A percentile compares a stretch with the other conserved stretches of the same genome.
Evolutionary conservation across 2,797 vertebrate genomes (phyloP).

Genomic region (Alosa sapidissima): DNA sequence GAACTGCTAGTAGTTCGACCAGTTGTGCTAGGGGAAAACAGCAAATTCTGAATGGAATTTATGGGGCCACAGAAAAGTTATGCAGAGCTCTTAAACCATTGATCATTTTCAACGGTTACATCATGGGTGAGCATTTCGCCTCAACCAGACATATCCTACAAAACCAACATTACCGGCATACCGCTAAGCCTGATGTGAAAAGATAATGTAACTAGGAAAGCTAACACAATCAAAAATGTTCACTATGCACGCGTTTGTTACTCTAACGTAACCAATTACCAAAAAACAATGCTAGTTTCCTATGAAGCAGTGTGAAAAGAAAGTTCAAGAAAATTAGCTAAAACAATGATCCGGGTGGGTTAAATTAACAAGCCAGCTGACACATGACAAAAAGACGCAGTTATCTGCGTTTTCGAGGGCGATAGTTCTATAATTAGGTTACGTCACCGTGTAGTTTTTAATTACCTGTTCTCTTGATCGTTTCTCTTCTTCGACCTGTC

Average conservation of each 20-base stretch:
- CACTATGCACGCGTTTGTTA: background rate
- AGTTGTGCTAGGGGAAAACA: background rate
- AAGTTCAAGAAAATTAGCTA: background rate
- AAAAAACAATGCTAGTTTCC: background rate
- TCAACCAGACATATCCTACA: background rate
- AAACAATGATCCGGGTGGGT: background rate
- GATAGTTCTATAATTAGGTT: background rate
- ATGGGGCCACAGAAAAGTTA: background rate
- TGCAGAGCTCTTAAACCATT: background rate
- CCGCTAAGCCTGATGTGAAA: background rate
- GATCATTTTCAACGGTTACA: background rate
- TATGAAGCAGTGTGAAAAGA: no score
- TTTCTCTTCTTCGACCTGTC: conserved; percentile 85
- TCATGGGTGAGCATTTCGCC: background rate
- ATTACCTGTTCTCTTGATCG: conserved; percentile 83
- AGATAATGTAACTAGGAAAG: background rate
- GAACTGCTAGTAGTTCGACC: background rate
- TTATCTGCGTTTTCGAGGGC: background rate
- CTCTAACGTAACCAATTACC: background rate
- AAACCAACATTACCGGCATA: background rate
- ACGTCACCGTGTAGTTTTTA: background rate
- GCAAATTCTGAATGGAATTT: background rate
- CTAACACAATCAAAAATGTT: background rate
- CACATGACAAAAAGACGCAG: background rate
- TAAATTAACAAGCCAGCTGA: background rate